Evolutionary conservation across 2,888 invertebrate species (phyloP).

Genomic region (Cinara cedri): DNA sequence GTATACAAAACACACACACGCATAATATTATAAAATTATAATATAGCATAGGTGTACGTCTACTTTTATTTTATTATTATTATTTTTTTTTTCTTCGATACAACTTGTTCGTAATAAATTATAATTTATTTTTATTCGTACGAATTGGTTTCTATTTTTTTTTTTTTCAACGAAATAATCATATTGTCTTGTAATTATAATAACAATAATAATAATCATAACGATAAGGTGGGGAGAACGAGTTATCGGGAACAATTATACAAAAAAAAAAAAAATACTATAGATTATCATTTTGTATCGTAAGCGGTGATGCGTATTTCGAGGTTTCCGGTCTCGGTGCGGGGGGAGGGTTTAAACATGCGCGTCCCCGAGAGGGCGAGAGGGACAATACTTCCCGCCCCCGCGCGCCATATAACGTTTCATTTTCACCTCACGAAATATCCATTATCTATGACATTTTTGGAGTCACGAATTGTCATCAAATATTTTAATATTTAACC

Average conservation of each 20-base stretch:
- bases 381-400: too few species aligned
- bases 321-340: too few species aligned
- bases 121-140: conserved; percentile 18
- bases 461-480: too few species aligned
- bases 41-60: not conserved
- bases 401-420: too few species aligned
- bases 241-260: not conserved
- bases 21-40: not conserved
- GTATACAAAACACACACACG: not conserved
- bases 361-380: too few species aligned
- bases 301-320: too few species aligned
- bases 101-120: conserved; percentile 49
- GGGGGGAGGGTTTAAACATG: too few species aligned
- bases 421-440: too few species aligned
- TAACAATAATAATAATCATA: conserved; percentile 22
- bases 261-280: too few species aligned
- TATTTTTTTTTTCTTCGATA: conserved; percentile 8
- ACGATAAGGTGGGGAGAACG: not conserved
- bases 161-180: conserved; percentile 28
- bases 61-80: not conserved
- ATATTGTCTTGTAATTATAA: conserved; percentile 25
- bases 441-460: too few species aligned
- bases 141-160: not conserved
- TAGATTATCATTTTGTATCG: too few species aligned
- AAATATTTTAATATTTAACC: too few species aligned